Conservation (phyloP, 1,140 invertebrate species). For the Megalonaias nervosa region DNA sequence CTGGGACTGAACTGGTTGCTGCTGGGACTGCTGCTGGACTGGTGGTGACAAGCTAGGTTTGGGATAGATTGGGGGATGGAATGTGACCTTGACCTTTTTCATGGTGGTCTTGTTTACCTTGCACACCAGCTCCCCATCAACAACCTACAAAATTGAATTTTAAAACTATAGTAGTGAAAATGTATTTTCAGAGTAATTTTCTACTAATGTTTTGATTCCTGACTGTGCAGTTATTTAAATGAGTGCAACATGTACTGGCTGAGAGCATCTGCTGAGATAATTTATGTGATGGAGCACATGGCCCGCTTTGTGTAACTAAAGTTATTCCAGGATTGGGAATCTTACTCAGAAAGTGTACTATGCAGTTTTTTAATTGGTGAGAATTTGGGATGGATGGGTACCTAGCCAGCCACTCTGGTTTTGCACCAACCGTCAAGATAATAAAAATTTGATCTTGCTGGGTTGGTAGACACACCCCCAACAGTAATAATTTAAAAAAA, state of each 20-base stretch:
- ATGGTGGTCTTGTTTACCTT: conserved; percentile 79
- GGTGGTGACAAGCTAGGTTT: conserved; percentile 11
- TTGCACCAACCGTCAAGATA: too few relatives aligned
- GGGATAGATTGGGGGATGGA: conserved; percentile 47
- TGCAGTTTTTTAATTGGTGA: too few relatives aligned
- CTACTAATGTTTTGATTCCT: background rate
- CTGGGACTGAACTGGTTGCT: background rate
- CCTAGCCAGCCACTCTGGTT: too few relatives aligned
- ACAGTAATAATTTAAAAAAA: too few relatives aligned
- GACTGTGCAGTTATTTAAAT: background rate
- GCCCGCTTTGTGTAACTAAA: background rate
- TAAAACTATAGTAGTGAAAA: background rate
- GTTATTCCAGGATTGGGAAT: too few relatives aligned
- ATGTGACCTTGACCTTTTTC: conserved; percentile 79
- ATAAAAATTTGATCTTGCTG: too few relatives aligned
- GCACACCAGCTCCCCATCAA: conserved; percentile 82
- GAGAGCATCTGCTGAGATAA: background rate
- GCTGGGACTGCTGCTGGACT: background rate
- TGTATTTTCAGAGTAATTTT: background rate
- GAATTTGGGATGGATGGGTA: too few relatives aligned
- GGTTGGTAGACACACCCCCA: too few relatives aligned
- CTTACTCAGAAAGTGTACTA: too few relatives aligned
- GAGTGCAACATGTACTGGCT: background rate
- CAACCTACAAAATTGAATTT: conserved; percentile 73
- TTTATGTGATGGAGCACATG: background rate